These are phyloP conservation scores for Chymomyza caudatula DNA, from an alignment of 2,888 invertebrate genomes.

Conservation along the genomic window DNA sequence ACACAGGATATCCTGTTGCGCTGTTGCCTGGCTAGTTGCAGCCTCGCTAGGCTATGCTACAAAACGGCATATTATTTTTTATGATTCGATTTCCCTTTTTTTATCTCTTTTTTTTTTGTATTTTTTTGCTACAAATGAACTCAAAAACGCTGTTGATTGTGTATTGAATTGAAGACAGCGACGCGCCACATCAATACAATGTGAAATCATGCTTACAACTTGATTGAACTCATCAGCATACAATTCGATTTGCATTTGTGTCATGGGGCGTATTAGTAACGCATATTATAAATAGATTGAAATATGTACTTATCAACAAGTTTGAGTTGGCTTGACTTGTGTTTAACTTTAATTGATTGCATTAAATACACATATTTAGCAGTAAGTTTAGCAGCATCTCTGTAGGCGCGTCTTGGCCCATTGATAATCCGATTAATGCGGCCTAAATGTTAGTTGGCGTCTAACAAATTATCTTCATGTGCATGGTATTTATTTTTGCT, in stretches of 20 bases:
- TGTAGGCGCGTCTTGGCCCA: slow-evolving; percentile 8
- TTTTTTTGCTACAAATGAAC: slow-evolving; percentile 50
- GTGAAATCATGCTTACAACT: slow-evolving; percentile 67
- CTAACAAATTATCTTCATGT: slow-evolving; percentile 23
- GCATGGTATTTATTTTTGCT: slow-evolving; percentile 24
- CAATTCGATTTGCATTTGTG: slow-evolving; percentile 26
- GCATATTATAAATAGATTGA: background rate
- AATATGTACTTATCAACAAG: slow-evolving; percentile 18
- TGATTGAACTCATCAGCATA: slow-evolving; percentile 65
- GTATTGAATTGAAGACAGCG: slow-evolving; percentile 58
- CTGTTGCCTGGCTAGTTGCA: slow-evolving; percentile 17
- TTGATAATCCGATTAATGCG: slow-evolving; percentile 49
- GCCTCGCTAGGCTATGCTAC: slow-evolving; percentile 3
- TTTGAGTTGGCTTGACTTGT: background rate
- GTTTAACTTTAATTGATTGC: slow-evolving; percentile 58
- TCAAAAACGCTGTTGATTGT: slow-evolving; percentile 67
- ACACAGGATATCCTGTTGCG: slow-evolving; percentile 60
- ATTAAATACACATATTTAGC: slow-evolving; percentile 50
- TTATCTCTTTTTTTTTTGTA: slow-evolving; percentile 16
- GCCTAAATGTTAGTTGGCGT: slow-evolving; percentile 21
- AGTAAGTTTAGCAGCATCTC: slow-evolving; percentile 6
- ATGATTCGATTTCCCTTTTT: slow-evolving; percentile 58
- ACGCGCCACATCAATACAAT: slow-evolving; percentile 55
- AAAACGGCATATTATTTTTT: slow-evolving; percentile 64
- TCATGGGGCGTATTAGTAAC: background rate